These are phyloP conservation scores for Paragorgia papillata DNA, from an alignment of 92 coral and sea anemone genomes.

Conservation along the genomic window DNA sequence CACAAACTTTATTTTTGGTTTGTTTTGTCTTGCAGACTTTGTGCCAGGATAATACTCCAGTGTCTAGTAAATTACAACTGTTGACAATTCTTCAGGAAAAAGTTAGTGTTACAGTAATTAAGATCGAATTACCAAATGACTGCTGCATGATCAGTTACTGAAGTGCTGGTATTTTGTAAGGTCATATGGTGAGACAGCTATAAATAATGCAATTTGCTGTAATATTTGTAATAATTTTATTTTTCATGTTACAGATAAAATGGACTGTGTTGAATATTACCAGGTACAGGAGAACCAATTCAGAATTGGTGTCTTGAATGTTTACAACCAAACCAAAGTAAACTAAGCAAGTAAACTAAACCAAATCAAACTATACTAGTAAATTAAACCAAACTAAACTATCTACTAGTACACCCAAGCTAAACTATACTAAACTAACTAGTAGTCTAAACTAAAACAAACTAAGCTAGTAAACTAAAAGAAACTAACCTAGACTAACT, in stretches of 20 bases:
- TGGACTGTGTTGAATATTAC: slow-evolving; percentile 31
- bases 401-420: no score
- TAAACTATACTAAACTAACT: no score
- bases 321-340: no score
- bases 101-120: slow-evolving; percentile 42
- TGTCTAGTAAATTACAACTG: slow-evolving; percentile 77
- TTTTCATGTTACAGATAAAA: slow-evolving; percentile 20
- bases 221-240: not conserved
- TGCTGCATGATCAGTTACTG: not conserved
- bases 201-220: not conserved
- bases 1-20: not conserved
- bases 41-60: slow-evolving; percentile 77
- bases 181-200: not conserved
- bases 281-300: no score
- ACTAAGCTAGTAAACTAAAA: no score
- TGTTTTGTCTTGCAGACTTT: slow-evolving; percentile 55
- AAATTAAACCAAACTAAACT: no score
- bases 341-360: no score
- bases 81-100: slow-evolving; percentile 84
- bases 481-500: no score
- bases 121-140: not conserved
- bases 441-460: no score
- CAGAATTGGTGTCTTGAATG: no score
- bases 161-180: not conserved
- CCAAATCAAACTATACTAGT: no score